Percentiles rank a stretch among this genome's conserved stretches.
Conservation (phyloP, 92 coral and sea anemone species). For the Pocillopora grandis region DNA sequence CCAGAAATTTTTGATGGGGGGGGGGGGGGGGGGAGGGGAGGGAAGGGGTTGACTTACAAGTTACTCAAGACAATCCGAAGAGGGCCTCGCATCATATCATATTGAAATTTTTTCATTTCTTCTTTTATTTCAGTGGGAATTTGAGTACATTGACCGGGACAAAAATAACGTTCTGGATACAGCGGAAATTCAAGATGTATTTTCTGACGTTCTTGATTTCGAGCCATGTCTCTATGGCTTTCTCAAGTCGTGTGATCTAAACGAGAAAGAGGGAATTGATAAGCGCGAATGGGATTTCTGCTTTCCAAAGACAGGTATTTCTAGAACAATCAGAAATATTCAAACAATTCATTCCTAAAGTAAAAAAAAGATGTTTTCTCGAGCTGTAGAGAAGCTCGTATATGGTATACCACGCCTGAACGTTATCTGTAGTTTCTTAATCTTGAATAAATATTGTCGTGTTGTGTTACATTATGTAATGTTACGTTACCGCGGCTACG, state of each 20-base stretch:
- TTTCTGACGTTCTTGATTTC: conserved; percentile 32
- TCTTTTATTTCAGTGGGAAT: conserved; percentile 73
- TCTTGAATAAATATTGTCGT: too few species aligned
- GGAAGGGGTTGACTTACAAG: neutral
- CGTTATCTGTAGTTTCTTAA: too few species aligned
- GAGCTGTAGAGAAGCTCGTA: too few species aligned
- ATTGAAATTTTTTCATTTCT: neutral
- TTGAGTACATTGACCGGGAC: conserved; percentile 58
- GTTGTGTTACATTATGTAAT: too few species aligned
- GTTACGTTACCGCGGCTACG: too few species aligned
- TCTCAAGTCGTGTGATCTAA: conserved; percentile 78
- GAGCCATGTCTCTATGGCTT: conserved; percentile 78
- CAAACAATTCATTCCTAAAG: too few species aligned
- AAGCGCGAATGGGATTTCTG: conserved; percentile 73
- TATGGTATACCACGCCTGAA: too few species aligned
- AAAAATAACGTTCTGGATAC: conserved; percentile 51
- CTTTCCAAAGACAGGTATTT: conserved; percentile 64
- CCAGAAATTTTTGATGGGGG: too few species aligned
- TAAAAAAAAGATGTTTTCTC: too few species aligned
- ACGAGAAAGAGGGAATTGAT: conserved; percentile 57
- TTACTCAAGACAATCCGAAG: neutral
- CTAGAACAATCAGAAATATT: neutral
- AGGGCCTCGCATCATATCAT: neutral
- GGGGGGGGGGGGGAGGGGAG: neutral
- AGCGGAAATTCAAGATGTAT: conserved; percentile 41